Evolutionary conservation across 2,888 invertebrate species (phyloP), one percentile per base, ranked within the genome.

Genomic region (Limenitis camilla): DNA sequence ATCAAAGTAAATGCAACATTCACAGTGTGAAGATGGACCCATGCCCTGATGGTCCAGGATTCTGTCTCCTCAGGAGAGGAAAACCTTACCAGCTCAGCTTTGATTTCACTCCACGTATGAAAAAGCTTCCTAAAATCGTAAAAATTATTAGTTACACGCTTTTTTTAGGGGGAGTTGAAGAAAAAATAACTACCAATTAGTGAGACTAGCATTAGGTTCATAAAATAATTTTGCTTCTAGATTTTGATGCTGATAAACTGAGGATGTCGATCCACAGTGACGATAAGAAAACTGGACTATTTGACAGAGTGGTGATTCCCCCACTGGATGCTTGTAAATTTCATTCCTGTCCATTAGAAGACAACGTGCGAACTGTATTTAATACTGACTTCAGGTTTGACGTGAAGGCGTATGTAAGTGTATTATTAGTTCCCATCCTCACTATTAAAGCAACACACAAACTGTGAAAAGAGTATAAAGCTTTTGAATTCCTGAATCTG

Each of bases 61-160:
- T 74, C 61, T 82, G 82, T 56, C 56, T 64, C 30, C 46, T 81
- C 41, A 74, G 75, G 59, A 68, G 58, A 31, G 65, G 68, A 56
- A 79, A 79, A 53, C 65, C 58, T 0, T 81, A 81, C 52, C 63
- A 64, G 1, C 44, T 80, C 51, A 72, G 69, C 0, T 62, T 81
- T 30, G 73, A 76, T 50, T 66, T 81, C 56, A 73, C 71, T 9
- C 80, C 81, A 31, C 68, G 81, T 81, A 68, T 70, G 78, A 11
- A 35, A n/a, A n/a, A n/a, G n/a, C n/a, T n/a, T n/a, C n/a, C n/a
- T n/a, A n/a, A n/a, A n/a, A n/a, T n/a, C n/a, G n/a, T n/a, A n/a
- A n/a, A n/a, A n/a, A n/a, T n/a, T n/a, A n/a, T n/a, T n/a, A n/a
- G n/a, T n/a, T n/a, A n/a, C n/a, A n/a, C n/a, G n/a, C n/a, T n/a